Evolutionary conservation across 2,113 vertebrate genomes (phyloP).

Genomic region (Microtus ochrogaster): DNA sequence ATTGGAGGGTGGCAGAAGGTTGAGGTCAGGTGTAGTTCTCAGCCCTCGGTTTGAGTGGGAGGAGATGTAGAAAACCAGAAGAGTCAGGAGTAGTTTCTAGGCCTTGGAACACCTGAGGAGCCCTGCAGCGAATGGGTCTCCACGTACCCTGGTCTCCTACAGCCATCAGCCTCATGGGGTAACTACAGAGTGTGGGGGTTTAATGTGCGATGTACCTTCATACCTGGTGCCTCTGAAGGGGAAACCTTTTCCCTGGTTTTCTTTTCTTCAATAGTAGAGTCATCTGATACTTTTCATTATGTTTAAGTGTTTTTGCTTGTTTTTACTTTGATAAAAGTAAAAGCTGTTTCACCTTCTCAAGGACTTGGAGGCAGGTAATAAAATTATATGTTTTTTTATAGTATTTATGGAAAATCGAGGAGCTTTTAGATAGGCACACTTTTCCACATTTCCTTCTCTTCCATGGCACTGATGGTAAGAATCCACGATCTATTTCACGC

Average conservation of each 20-base stretch:
- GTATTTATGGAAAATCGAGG: constrained; percentile 48
- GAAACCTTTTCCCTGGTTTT: background rate
- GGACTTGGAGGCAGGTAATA: constrained; percentile 39
- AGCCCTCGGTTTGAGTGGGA: background rate
- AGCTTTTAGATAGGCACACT: background rate
- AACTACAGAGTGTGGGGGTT: background rate
- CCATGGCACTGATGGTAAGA: background rate
- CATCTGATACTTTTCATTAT: background rate
- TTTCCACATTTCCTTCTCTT: constrained; percentile 14
- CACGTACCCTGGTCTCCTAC: constrained; percentile 3
- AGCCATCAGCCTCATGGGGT: background rate
- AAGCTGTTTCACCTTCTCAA: background rate
- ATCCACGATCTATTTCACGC: background rate
- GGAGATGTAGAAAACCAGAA: background rate
- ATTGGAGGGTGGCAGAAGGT: background rate
- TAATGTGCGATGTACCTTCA: background rate
- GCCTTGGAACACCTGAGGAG: background rate
- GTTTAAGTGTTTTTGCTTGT: background rate
- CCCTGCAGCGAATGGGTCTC: background rate
- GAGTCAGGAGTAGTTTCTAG: background rate
- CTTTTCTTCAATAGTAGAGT: background rate
- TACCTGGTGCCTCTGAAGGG: background rate
- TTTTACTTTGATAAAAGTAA: constrained; percentile 26
- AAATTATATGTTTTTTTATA: constrained; percentile 16
- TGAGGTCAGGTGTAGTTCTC: background rate